phyloP scores from a whole-genome alignment of 2,797 vertebrate species.

The Syngnathus rostellatus region DNA sequence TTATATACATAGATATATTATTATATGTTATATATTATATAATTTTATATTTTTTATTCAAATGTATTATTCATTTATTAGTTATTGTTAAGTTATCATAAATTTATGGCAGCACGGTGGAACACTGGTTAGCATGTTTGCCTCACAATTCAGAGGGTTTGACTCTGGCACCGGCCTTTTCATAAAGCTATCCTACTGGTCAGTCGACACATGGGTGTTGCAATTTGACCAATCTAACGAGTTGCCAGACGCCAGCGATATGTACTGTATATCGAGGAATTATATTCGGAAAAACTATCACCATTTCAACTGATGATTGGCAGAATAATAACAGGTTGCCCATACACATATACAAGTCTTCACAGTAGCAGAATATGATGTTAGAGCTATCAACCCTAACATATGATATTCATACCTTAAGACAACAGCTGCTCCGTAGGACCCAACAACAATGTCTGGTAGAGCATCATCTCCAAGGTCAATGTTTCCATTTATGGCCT shows the following conservation, averaged over 20 bases:
- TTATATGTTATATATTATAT: too few relatives aligned
- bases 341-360: neutral
- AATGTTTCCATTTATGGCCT: conserved; percentile 65
- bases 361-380: neutral
- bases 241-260: neutral
- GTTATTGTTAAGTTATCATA: too few relatives aligned
- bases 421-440: conserved; percentile 59
- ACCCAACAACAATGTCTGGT: conserved; percentile 70
- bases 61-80: too few relatives aligned
- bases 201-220: too few relatives aligned
- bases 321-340: neutral
- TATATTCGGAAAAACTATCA: neutral
- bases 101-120: too few relatives aligned
- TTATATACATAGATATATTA: too few relatives aligned
- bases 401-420: conserved; percentile 58
- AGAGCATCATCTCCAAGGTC: conserved; percentile 67
- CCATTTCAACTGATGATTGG: neutral
- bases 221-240: too few relatives aligned
- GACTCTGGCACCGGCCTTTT: too few relatives aligned
- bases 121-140: too few relatives aligned
- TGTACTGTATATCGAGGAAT: neutral
- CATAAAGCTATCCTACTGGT: too few relatives aligned
- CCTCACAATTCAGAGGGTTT: too few relatives aligned
- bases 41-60: too few relatives aligned
- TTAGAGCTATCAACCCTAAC: neutral